Conservation (phyloP, 2,888 invertebrate genomes). For the Strigamia maritima region DNA sequence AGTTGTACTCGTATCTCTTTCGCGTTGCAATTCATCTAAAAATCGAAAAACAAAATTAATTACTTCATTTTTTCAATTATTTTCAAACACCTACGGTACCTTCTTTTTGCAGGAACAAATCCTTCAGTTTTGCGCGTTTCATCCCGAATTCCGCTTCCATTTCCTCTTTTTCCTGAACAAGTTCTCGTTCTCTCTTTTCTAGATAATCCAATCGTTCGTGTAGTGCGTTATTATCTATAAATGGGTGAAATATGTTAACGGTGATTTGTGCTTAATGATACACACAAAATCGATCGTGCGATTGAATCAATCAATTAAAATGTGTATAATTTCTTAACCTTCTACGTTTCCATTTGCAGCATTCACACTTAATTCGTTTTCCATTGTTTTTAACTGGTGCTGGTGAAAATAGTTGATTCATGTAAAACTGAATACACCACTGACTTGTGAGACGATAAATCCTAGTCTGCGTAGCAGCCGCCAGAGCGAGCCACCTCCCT, state of each 20-base stretch:
- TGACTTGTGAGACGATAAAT: not conserved
- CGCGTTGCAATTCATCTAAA: slow-evolving; percentile 38
- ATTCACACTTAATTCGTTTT: slow-evolving; percentile 28
- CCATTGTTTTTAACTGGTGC: not conserved
- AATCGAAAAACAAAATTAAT: not conserved
- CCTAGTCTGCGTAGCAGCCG: too few species aligned
- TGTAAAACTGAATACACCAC: not conserved
- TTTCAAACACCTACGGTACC: too few species aligned
- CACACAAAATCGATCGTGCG: too few species aligned
- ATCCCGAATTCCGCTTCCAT: slow-evolving; percentile 82
- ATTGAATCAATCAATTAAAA: not conserved
- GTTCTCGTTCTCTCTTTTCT: slow-evolving; percentile 38
- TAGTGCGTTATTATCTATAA: slow-evolving; percentile 9
- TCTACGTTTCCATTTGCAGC: slow-evolving; percentile 30
- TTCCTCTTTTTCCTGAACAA: slow-evolving; percentile 60
- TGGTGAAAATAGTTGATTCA: too few species aligned
- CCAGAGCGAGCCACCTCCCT: too few species aligned
- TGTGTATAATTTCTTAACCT: not conserved
- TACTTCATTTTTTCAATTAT: not conserved
- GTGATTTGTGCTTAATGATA: not conserved
- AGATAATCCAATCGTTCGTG: slow-evolving; percentile 31
- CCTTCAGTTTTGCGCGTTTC: slow-evolving; percentile 89
- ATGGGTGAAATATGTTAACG: not conserved
- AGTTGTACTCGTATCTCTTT: slow-evolving; percentile 35
- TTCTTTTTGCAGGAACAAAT: slow-evolving; percentile 89